These are phyloP conservation scores for Labeo calbasu DNA, from an alignment of 2,797 vertebrate species.

Conservation along the genomic window DNA sequence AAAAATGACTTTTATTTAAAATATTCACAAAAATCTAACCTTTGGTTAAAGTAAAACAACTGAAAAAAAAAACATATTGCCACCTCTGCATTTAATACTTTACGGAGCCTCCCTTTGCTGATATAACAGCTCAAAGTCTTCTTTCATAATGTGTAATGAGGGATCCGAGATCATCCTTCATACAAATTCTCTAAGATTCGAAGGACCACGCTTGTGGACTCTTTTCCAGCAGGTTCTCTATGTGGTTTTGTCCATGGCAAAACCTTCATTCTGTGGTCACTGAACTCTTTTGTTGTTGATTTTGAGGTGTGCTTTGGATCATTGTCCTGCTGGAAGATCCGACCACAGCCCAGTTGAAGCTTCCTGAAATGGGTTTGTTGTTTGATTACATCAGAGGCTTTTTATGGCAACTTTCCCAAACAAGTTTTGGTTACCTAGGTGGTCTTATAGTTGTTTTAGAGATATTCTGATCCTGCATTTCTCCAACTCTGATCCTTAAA, in stretches of 20 bases:
- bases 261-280: background rate
- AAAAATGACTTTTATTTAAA: background rate
- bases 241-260: background rate
- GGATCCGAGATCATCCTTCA: background rate
- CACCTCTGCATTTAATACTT: background rate
- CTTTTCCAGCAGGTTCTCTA: background rate
- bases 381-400: background rate
- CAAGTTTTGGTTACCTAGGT: background rate
- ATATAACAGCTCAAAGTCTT: background rate
- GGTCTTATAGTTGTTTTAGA: background rate
- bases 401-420: background rate
- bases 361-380: background rate
- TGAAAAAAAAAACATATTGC: too few relatives aligned
- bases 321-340: background rate
- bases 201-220: background rate
- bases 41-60: background rate
- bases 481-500: background rate
- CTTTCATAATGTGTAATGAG: background rate
- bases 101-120: background rate
- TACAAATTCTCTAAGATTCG: background rate
- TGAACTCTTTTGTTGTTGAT: background rate
- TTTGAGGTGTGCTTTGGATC: background rate
- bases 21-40: background rate
- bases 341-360: background rate
- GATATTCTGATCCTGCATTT: background rate